These are phyloP conservation scores for Spheniscus mendiculus DNA, from an alignment of 2,113 vertebrate genomes.

Conservation along the genomic window DNA sequence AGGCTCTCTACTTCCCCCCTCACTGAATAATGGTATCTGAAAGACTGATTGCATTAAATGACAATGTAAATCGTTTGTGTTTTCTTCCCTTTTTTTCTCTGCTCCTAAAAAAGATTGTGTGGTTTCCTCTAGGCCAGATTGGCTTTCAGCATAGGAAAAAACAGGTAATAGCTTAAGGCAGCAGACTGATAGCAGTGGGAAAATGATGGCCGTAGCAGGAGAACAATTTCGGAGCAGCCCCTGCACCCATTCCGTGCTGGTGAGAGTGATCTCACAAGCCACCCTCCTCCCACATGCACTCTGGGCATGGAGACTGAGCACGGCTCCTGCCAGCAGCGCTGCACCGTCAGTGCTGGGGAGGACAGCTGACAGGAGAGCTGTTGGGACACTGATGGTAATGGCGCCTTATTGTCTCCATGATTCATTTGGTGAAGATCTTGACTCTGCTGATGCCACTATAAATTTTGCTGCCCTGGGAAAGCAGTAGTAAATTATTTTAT, in stretches of 20 bases:
- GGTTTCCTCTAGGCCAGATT: background rate
- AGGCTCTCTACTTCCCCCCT: background rate
- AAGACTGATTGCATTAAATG: constrained; percentile 27
- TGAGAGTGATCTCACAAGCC: background rate
- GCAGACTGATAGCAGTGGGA: background rate
- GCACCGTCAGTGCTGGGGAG: background rate
- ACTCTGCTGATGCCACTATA: background rate
- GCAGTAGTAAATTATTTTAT: background rate
- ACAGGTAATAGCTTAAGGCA: background rate
- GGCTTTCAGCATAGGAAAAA: background rate
- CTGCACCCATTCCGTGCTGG: background rate
- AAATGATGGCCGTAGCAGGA: background rate
- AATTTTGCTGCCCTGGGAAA: background rate
- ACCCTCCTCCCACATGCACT: background rate
- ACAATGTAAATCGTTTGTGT: background rate
- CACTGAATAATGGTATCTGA: constrained; percentile 31
- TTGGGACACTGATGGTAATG: background rate
- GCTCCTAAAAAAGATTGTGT: background rate
- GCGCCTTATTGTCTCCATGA: background rate
- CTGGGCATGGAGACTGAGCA: fast-evolving
- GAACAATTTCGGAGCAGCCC: background rate
- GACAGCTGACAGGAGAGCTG: fast-evolving
- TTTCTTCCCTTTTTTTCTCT: background rate
- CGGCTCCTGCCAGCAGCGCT: background rate
- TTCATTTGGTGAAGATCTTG: background rate